Evolutionary conservation across 2,888 invertebrate species (phyloP).

Genomic region (Strigamia transsilvanica): DNA sequence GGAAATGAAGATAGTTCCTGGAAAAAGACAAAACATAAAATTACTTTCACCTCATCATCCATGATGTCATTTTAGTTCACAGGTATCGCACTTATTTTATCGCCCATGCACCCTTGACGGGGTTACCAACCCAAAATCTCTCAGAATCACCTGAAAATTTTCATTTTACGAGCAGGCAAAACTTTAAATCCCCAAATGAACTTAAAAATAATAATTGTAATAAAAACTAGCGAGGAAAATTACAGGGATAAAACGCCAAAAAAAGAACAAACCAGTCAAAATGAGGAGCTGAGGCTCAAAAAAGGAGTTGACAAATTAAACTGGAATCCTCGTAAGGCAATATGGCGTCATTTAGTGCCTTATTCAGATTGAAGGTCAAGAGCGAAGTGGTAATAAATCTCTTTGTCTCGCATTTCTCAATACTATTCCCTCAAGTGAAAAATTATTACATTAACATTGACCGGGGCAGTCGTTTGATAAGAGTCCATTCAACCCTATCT

Average conservation of each 20-base stretch:
- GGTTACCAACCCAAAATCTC: slow-evolving; percentile 40
- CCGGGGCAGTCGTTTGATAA: slow-evolving; percentile 49
- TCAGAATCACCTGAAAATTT: background rate
- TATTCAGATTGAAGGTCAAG: slow-evolving; percentile 49
- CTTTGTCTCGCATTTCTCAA: slow-evolving; percentile 43
- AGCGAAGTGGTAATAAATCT: slow-evolving; percentile 40
- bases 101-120: slow-evolving; percentile 36
- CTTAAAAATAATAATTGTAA: slow-evolving; percentile 7
- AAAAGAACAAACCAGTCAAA: background rate
- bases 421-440: slow-evolving; percentile 49
- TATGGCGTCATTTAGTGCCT: slow-evolving; percentile 44
- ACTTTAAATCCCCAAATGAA: background rate
- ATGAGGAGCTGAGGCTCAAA: background rate
- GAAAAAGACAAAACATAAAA: slow-evolving; percentile 41
- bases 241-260: background rate
- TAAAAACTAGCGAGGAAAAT: background rate
- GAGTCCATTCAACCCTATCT: slow-evolving; percentile 41
- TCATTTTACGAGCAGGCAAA: slow-evolving; percentile 7
- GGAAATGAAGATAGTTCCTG: slow-evolving; percentile 37
- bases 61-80: slow-evolving; percentile 35
- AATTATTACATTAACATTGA: slow-evolving; percentile 49
- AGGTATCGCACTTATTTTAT: slow-evolving; percentile 40
- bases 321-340: slow-evolving; percentile 15
- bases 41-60: slow-evolving; percentile 30
- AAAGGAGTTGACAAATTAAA: background rate